phyloP scores from a whole-genome alignment of 2,113 vertebrate genomes.

The Oncorhynchus masou region DNA sequence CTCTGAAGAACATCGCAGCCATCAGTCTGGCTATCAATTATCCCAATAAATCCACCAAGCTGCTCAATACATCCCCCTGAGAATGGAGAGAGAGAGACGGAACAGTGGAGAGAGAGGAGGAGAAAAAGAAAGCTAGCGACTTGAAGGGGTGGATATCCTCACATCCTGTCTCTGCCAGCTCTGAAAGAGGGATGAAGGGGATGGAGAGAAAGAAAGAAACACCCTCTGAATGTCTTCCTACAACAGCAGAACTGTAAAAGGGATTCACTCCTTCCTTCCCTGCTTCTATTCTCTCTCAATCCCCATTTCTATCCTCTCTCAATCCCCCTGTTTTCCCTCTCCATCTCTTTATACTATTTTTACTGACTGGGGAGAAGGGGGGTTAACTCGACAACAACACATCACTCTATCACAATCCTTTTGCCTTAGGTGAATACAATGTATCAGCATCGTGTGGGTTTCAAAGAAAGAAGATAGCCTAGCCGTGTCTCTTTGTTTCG shows the following conservation, averaged over 20 bases:
- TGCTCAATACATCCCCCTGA: constrained; percentile 83
- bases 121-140: not conserved
- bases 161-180: constrained; percentile 32
- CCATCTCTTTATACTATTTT: not conserved
- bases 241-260: constrained; percentile 21
- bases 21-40: constrained; percentile 98
- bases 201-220: constrained; percentile 1
- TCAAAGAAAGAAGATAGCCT: constrained; percentile 15
- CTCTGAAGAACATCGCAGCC: constrained; percentile 95
- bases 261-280: constrained; percentile 15
- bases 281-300: not conserved
- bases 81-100: constrained; percentile 11
- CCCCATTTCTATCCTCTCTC: constrained; percentile 2
- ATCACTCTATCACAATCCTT: constrained; percentile 52
- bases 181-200: constrained; percentile 5
- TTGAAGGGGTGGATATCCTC: constrained; percentile 30
- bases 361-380: too few relatives aligned
- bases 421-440: constrained; percentile 62
- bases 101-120: constrained; percentile 7
- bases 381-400: constrained; percentile 37
- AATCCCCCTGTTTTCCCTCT: not conserved
- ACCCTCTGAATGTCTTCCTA: constrained; percentile 45
- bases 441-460: constrained; percentile 41
- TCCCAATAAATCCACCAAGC: constrained; percentile 92
- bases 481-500: not conserved